Base-by-base conservation (phyloP, 2,113 vertebrate genomes). In the Pollimyrus isidori region DNA sequence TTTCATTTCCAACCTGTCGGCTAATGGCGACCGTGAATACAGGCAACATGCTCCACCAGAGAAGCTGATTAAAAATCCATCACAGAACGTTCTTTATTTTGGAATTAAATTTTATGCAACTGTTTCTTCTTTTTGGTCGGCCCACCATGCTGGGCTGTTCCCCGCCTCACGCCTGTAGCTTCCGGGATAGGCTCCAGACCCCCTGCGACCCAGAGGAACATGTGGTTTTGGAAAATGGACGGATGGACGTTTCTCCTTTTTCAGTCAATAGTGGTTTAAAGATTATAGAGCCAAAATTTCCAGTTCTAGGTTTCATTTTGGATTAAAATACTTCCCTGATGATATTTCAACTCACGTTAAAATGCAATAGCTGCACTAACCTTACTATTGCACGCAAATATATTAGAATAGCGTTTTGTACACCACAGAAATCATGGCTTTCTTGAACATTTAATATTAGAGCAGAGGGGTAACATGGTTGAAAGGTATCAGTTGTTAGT, bases 51-150 rank as follows among this genome's bases (percentile, higher is more conserved):
- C 92, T 91, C 90, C 73, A 73, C 90, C 87, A 15, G 86, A 88
- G 76, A 92, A 90, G 89, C n/a, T 58, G 39, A 58, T 65, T 58
- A 42, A 88, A 89, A 88, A 91, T 94, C 90, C 76, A 93, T 93
- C 88, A 90, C 86, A 52, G 48, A 86, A 89, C 92, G 89, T 89
- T 91, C 45, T 92, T 89, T 91, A 80, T 90, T 90, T 89, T 88
- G 90, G 89, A 91, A 93, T 91, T 90, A 73, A 92, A 92, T 93
- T 93, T 89, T 91, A 89, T 83, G 90, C 90, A 85, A 48, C 23
- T 62, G 53, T 85, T 89, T 88, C 84, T 49, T 53, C 86, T 85
- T 49, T 86, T 84, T 91, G 52, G 52, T 17, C 4, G 52, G 0
- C 52, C 17, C 52, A 3, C 3, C 52, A 0, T 53, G 3, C 52